Percentiles rank a stretch among this genome's conserved stretches.
These are phyloP conservation scores for Stercorarius parasiticus DNA, from an alignment of 2,113 vertebrate genomes.

Conservation along the genomic window DNA sequence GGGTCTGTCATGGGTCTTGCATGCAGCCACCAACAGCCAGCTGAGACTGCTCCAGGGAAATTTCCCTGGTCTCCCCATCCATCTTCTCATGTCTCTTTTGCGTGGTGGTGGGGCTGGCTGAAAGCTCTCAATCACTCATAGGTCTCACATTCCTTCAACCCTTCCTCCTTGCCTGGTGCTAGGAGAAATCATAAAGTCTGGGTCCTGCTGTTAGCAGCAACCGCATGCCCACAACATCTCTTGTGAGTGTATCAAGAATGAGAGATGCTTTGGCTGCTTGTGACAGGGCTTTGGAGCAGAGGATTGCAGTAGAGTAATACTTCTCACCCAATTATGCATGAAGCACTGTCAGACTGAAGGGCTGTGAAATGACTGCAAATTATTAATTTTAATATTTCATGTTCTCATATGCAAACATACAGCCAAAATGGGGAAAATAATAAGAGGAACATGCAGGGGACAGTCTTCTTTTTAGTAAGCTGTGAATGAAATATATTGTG, in stretches of 20 bases:
- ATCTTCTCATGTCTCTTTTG: neutral
- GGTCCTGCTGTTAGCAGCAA: neutral
- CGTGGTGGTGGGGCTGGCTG: neutral
- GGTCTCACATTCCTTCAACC: neutral
- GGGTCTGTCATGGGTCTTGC: neutral
- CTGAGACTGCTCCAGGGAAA: neutral
- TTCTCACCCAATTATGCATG: neutral
- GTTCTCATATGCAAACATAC: neutral
- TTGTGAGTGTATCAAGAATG: neutral
- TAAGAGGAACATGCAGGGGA: neutral
- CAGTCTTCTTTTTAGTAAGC: neutral
- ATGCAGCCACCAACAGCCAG: neutral
- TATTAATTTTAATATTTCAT: slow-evolving; percentile 9
- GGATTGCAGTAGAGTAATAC: neutral
- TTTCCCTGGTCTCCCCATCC: neutral
- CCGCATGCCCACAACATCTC: neutral
- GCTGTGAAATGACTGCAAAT: neutral
- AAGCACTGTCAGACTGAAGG: neutral
- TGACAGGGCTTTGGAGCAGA: neutral
- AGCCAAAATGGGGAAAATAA: neutral
- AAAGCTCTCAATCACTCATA: neutral
- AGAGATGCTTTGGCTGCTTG: neutral
- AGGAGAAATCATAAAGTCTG: neutral
- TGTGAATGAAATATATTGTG: neutral
- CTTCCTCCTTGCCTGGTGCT: neutral